A percentile compares a stretch with the other conserved stretches of the same genome.
phyloP scores from a whole-genome alignment of 2,888 invertebrate species.

The Tridacna gigas region DNA sequence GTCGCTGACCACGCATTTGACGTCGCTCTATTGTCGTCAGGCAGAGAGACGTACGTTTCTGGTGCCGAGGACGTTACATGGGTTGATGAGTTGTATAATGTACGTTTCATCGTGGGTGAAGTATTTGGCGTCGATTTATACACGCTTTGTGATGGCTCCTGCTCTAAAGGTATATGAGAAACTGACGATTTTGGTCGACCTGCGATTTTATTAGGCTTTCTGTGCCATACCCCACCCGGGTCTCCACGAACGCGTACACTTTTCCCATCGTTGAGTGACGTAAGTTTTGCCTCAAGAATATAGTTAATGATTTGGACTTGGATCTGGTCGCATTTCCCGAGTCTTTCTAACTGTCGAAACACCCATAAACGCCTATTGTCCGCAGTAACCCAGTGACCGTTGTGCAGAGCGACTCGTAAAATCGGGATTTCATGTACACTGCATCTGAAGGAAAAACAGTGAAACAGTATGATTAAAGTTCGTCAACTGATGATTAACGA shows the following conservation, averaged over 20 bases:
- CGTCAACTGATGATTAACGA: too few relatives aligned
- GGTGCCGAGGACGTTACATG: too few relatives aligned
- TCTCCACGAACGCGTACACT: constrained; percentile 11
- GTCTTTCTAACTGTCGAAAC: constrained; percentile 11
- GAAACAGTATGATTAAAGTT: too few relatives aligned
- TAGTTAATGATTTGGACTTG: background rate
- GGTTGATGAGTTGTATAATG: too few relatives aligned
- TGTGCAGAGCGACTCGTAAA: background rate
- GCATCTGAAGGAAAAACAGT: constrained; percentile 2
- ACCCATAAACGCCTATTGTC: constrained; percentile 33
- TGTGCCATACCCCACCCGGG: constrained; percentile 24
- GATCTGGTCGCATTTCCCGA: constrained; percentile 15
- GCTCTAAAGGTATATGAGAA: too few relatives aligned
- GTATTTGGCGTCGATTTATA: too few relatives aligned
- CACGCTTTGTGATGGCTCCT: too few relatives aligned
- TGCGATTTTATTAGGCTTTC: background rate
- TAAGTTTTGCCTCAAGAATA: constrained; percentile 1
- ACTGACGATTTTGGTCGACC: background rate
- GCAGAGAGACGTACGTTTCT: too few relatives aligned
- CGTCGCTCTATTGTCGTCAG: too few relatives aligned
- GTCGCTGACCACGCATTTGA: too few relatives aligned
- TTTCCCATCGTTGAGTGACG: constrained; percentile 6
- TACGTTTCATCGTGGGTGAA: too few relatives aligned
- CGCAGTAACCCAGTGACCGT: constrained; percentile 15
- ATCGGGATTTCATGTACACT: constrained; percentile 8